A percentile compares a stretch with the other conserved stretches of the same genome.
phyloP scores from a whole-genome alignment of 2,113 vertebrate species.

The Caracal caracal region DNA sequence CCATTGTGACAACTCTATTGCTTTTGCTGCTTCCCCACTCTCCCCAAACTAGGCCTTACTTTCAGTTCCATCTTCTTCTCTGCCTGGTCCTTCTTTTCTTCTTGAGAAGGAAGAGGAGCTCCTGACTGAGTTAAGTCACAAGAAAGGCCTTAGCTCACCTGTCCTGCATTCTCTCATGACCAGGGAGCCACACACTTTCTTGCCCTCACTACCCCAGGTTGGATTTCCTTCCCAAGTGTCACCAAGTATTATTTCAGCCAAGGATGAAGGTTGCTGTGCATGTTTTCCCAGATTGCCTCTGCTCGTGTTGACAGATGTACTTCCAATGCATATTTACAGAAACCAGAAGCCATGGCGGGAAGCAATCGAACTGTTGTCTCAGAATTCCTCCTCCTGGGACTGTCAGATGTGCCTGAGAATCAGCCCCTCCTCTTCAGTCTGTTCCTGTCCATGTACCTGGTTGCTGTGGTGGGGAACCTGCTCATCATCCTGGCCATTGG shows the following conservation, averaged over 20 bases:
- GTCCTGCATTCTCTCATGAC: not conserved
- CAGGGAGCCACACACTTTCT: not conserved
- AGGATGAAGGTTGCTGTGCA: not conserved
- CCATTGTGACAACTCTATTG: not conserved
- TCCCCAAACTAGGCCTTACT: not conserved
- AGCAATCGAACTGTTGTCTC: not conserved
- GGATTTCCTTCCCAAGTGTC: not conserved
- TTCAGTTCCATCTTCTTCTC: not conserved
- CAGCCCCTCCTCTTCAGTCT: not conserved
- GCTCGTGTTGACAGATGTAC: not conserved
- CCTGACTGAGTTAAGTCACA: not conserved
- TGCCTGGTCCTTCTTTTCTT: not conserved
- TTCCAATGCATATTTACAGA: not conserved
- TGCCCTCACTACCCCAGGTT: not conserved
- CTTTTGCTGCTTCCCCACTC: not conserved
- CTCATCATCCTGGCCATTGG: conserved; percentile 18
- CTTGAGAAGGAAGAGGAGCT: not conserved
- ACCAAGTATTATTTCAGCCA: not conserved
- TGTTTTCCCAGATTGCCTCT: not conserved
- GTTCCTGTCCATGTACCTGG: not conserved
- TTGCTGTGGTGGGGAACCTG: not conserved
- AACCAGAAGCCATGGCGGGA: not conserved
- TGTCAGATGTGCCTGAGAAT: conserved; percentile 34
- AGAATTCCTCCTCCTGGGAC: conserved; percentile 63
- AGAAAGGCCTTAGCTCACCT: not conserved